phyloP scores from a whole-genome alignment of 92 coral and sea anemone species.

The Ricordea florida region DNA sequence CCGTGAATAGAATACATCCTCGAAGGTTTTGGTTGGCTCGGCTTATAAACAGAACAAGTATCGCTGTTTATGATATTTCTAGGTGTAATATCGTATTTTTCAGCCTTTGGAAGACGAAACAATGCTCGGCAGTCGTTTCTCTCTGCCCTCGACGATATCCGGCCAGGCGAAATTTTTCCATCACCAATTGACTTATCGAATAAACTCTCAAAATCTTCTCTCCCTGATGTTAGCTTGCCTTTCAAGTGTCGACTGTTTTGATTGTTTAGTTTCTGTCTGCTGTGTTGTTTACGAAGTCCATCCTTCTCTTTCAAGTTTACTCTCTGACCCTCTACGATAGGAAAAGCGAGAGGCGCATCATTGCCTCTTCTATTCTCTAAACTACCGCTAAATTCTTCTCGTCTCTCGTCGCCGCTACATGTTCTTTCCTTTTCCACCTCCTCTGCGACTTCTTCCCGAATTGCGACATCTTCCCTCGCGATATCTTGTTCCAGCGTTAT shows the following conservation, averaged over 20 bases:
- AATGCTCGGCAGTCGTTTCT: not conserved
- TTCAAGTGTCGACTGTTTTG: not conserved
- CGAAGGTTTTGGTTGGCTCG: not conserved
- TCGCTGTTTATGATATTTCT: conserved; percentile 9
- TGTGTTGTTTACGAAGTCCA: not conserved
- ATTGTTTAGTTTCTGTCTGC: not conserved
- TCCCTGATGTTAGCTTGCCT: not conserved
- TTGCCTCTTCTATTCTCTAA: not conserved
- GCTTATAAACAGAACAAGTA: conserved; percentile 4
- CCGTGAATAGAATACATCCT: not conserved
- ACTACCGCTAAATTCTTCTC: no score
- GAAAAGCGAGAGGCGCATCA: not conserved
- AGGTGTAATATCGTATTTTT: conserved; percentile 40
- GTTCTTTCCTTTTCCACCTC: no score
- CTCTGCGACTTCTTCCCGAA: no score
- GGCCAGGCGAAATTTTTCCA: not conserved
- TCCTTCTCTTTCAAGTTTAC: not conserved
- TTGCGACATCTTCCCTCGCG: no score
- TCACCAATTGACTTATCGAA: not conserved
- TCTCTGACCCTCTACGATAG: conserved; percentile 14
- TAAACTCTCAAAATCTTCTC: not conserved
- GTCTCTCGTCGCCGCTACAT: no score
- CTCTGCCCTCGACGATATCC: not conserved
- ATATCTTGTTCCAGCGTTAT: no score
- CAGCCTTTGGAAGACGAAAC: conserved; percentile 41